Evolutionary conservation across 2,113 vertebrate genomes (phyloP).

Genomic region (Plestiodon gilberti): DNA sequence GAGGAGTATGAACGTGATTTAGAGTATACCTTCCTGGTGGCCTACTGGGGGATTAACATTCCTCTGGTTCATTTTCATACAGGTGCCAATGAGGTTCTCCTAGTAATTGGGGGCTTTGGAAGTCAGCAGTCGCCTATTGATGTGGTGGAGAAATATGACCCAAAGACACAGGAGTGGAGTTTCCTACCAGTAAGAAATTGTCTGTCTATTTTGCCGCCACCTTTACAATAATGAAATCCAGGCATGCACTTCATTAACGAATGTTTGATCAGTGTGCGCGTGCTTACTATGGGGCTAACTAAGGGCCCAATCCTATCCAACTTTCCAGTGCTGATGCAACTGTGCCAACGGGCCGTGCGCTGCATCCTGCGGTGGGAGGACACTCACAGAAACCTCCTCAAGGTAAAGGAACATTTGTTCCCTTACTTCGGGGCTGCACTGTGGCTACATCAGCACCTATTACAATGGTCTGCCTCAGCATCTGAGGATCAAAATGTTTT

Average conservation of each 20-base stretch:
- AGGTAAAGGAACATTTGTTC: no score
- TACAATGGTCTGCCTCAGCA: no score
- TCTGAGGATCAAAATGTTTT: no score
- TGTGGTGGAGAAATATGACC: slow-evolving; percentile 97
- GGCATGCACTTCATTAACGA: neutral
- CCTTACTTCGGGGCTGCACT: no score
- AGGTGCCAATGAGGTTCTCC: slow-evolving; percentile 97
- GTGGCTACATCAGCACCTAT: no score
- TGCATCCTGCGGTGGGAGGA: no score
- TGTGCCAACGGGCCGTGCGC: no score
- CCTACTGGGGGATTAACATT: slow-evolving; percentile 20
- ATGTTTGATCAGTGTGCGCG: neutral
- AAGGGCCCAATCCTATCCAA: no score
- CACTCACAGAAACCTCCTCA: no score
- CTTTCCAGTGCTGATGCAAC: no score
- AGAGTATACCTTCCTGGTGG: neutral
- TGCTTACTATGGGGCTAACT: neutral
- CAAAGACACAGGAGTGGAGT: slow-evolving; percentile 97
- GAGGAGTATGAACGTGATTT: neutral
- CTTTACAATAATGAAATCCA: neutral
- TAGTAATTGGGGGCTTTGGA: slow-evolving; percentile 97
- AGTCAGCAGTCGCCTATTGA: slow-evolving; percentile 98
- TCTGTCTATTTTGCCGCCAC: neutral
- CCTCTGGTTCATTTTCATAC: slow-evolving; percentile 37
- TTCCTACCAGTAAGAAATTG: slow-evolving; percentile 89